phyloP scores from a whole-genome alignment of 2,888 invertebrate species.

The Harpalus rufipes region DNA sequence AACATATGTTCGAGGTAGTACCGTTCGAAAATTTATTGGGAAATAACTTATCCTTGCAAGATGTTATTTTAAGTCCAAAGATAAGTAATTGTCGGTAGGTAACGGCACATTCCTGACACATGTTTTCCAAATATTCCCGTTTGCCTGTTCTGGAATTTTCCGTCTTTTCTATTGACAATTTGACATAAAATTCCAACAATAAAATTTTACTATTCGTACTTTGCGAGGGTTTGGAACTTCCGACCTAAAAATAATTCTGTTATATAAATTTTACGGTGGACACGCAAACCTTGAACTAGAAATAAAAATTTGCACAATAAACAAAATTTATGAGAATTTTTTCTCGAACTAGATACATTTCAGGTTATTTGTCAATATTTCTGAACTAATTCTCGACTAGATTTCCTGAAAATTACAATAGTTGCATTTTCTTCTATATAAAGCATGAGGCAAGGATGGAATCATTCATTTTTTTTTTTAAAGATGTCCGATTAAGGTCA shows the following conservation, averaged over 20 bases:
- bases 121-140: neutral
- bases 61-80: neutral
- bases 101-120: neutral
- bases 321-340: neutral
- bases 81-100: neutral
- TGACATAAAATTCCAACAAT: neutral
- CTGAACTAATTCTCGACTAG: neutral
- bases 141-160: neutral
- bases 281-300: neutral
- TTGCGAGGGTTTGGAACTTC: neutral
- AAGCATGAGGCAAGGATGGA: too few relatives aligned
- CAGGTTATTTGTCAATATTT: neutral
- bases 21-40: slow-evolving; percentile 1
- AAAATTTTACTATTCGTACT: neutral
- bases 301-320: neutral
- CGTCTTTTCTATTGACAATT: neutral
- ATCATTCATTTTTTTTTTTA: too few relatives aligned
- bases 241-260: neutral
- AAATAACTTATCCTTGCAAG: neutral
- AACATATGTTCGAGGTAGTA: slow-evolving; percentile 9
- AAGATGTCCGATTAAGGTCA: too few relatives aligned
- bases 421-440: too few relatives aligned
- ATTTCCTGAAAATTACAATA: neutral
- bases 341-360: neutral
- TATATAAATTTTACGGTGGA: neutral